Conservation (phyloP, 2,888 invertebrate genomes). For the Aporophyla nigra region DNA sequence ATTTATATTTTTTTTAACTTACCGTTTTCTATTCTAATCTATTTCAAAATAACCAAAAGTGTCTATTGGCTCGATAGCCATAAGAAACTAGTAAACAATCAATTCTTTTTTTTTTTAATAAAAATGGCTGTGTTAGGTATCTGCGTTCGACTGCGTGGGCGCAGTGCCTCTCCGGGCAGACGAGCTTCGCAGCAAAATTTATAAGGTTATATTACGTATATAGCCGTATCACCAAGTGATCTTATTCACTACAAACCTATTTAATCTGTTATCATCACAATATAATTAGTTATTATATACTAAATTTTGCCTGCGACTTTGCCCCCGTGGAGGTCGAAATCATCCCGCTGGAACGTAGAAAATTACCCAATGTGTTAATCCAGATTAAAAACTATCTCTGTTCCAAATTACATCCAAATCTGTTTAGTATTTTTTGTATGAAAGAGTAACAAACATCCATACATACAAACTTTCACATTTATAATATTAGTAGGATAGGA, state of each 20-base stretch:
- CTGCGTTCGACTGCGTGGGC: constrained; percentile 37
- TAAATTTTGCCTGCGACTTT: too few relatives aligned
- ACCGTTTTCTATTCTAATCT: not conserved
- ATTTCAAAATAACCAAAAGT: not conserved
- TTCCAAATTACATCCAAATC: too few relatives aligned
- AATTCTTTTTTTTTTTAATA: constrained; percentile 4
- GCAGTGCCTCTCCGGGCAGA: constrained; percentile 25
- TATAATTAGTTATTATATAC: not conserved
- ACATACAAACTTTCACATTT: too few relatives aligned
- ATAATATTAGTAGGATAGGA: too few relatives aligned
- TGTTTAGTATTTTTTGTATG: too few relatives aligned
- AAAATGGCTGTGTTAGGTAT: constrained; percentile 16
- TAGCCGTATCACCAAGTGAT: constrained; percentile 4
- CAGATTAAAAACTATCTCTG: too few relatives aligned
- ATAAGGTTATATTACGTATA: constrained; percentile 28
- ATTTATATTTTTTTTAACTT: not conserved
- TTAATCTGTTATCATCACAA: not conserved
- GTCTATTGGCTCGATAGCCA: not conserved
- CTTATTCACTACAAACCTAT: constrained; percentile 22
- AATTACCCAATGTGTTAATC: too few relatives aligned
- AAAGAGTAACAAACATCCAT: too few relatives aligned
- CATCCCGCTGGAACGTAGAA: too few relatives aligned
- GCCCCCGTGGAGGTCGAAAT: too few relatives aligned
- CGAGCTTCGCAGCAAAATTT: constrained; percentile 31
- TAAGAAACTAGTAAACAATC: constrained; percentile 9